phyloP scores from a whole-genome alignment of 2,797 vertebrate genomes.

The Clarias laeviceps region DNA sequence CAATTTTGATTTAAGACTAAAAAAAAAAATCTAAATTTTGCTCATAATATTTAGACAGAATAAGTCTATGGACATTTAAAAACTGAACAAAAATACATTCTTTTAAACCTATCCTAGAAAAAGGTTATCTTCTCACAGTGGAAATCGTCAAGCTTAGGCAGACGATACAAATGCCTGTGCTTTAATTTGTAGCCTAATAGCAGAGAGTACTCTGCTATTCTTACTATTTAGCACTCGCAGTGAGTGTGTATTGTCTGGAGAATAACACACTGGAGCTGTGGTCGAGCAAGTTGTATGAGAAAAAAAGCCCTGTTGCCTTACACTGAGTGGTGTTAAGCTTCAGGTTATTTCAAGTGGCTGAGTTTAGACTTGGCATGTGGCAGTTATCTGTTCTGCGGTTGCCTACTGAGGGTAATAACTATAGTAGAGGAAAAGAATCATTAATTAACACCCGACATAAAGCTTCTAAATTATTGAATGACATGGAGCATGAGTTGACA shows the following conservation, averaged over 20 bases:
- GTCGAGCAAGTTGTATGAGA: slow-evolving; percentile 57
- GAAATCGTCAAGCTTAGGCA: slow-evolving; percentile 57
- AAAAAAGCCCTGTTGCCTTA: slow-evolving; percentile 58
- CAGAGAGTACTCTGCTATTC: slow-evolving; percentile 61
- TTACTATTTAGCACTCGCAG: slow-evolving; percentile 45
- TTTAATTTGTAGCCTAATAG: slow-evolving; percentile 58
- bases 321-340: slow-evolving; percentile 66
- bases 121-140: background rate
- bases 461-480: slow-evolving; percentile 5
- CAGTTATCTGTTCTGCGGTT: slow-evolving; percentile 11
- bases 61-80: background rate
- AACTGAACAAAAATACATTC: background rate
- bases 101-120: background rate
- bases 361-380: slow-evolving; percentile 4
- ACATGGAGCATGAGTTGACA: background rate
- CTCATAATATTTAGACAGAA: background rate
- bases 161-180: background rate
- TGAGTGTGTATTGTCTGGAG: slow-evolving; percentile 57
- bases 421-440: background rate
- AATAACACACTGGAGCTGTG: background rate
- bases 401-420: background rate
- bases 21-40: too few species aligned
- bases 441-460: background rate
- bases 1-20: too few species aligned
- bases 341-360: slow-evolving; percentile 57